Evolutionary conservation across 2,888 invertebrate species (phyloP), one percentile per base, ranked within the genome.

Genomic region (Ditula angustiorana): DNA sequence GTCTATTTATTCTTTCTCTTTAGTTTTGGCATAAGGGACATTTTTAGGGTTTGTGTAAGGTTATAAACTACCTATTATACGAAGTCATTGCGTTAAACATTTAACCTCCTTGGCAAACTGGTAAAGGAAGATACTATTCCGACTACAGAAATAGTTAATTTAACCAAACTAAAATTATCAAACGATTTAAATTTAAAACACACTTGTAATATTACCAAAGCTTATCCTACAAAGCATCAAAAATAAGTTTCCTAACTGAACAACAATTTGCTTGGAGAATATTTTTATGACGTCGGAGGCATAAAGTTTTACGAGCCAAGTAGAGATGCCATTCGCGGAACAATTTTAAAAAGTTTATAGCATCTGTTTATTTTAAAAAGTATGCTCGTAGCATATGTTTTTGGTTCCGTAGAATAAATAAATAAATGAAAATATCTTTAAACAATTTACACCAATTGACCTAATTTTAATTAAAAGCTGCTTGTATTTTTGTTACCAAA

Each of bases 301-400:
- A 78, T 82, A 78, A 83, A 81, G 68, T 80, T 84, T 85, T 81
- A 86, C 75, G 83, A 74, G 72, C 49, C 44, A 0, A 65, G 63
- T 21, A 21, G 46, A 64, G 72, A 67, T 72, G 60, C 66, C 62
- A 72, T 64, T 44, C 53, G 23, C 64, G 52, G 47, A 44, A 30
- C 57, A 44, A 52, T 59, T 63, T 64, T 35, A 52, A 64, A 62
- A 59, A 53, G 35, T 64, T 64, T 59, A 64, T 47, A 19, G 47
- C 35, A 23, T 11, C 5, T 57, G 16, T 13, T 46, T 28, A 28
- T 58, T 47, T 28, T 19, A 23, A 53, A 46, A 57, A 28, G n/a
- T 41, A n/a, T 11, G 55, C n/a, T 56, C 16, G 37, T 4, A 11
- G 24, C 11, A 11, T 10, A 33, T 4, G 19, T 41, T 37, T 23